These are phyloP conservation scores for Pica pica DNA, from an alignment of 2,113 vertebrate genomes.

Conservation along the genomic window DNA sequence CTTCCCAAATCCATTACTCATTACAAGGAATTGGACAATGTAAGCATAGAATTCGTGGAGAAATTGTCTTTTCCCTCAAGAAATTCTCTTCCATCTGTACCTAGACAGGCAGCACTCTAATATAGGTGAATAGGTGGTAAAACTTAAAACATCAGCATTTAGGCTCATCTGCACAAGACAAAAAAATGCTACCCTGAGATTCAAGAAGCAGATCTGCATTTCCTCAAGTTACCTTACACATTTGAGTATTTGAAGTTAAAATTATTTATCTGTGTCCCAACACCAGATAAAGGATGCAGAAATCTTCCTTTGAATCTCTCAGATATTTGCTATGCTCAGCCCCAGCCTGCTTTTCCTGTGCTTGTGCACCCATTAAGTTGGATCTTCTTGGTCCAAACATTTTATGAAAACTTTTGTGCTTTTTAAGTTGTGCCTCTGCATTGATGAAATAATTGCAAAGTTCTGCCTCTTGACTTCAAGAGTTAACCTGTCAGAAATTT, in stretches of 20 bases:
- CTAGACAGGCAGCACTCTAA: not conserved
- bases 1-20: not conserved
- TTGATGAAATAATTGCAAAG: not conserved
- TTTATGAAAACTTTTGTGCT: not conserved
- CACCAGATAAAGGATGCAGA: not conserved
- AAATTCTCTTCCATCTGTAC: not conserved
- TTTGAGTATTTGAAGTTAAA: not conserved
- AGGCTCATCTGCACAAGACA: not conserved
- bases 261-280: not conserved
- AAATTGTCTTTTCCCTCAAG: not conserved
- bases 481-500: not conserved
- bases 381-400: not conserved
- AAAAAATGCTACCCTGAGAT: not conserved
- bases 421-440: not conserved
- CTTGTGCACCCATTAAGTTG: not conserved
- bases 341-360: not conserved
- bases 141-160: not conserved
- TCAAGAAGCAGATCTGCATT: not conserved
- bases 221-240: not conserved
- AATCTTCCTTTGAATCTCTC: not conserved
- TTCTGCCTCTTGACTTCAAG: not conserved
- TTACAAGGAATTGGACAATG: not conserved
- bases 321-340: not conserved
- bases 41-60: not conserved
- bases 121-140: not conserved